Base-by-base conservation (phyloP, 2,113 vertebrate genomes). In the Dipodomys stephensi region DNA sequence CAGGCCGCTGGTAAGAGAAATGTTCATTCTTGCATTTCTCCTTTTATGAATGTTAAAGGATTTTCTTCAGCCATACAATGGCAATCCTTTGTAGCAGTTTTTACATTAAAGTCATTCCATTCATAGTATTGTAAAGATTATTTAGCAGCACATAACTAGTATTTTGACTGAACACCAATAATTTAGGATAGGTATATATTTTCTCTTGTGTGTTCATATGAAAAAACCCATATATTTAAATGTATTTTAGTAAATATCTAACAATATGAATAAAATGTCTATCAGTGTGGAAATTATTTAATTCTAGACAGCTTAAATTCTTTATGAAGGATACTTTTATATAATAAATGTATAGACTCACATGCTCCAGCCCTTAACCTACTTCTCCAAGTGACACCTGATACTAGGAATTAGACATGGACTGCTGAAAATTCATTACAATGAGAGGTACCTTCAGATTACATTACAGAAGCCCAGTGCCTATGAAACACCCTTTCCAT, bases 1-100 rank as follows among this genome's bases (percentile, higher is more conserved):
- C 71, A 98, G 99, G 84, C 99, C 99, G 76, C 98, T 99, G 98
- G 99, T 99, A 99, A 99, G 98, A 97, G 95, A 88, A n/a, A 35
- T 62, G 0, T 83, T 90, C 96, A 57, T 72, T 92, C 20, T 44
- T 91, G 18, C 92, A 25, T 94, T 97, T 94, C 65, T 96, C 28
- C 80, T 71, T 71, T 88, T 78, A 44, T 69, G 86, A 57, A 46
- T 64, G 86, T 93, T 72, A 62, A 69, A 76, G 71, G 73, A 28
- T 88, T 87, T 69, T 68, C 87, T 74, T 88, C 44, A 25, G 32
- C 78, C 79, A 65, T 83, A 3, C 35, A 23, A 11, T 46, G 13
- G 73, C 1, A 16, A 35, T 7, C 2, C 49, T 46, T 39, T 18
- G 39, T 4, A 23, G 30, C 53, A 39, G 39, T 69, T 88, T 96